These are phyloP conservation scores for Trilocha varians DNA, from an alignment of 2,888 invertebrate genomes.

Conservation along the genomic window DNA sequence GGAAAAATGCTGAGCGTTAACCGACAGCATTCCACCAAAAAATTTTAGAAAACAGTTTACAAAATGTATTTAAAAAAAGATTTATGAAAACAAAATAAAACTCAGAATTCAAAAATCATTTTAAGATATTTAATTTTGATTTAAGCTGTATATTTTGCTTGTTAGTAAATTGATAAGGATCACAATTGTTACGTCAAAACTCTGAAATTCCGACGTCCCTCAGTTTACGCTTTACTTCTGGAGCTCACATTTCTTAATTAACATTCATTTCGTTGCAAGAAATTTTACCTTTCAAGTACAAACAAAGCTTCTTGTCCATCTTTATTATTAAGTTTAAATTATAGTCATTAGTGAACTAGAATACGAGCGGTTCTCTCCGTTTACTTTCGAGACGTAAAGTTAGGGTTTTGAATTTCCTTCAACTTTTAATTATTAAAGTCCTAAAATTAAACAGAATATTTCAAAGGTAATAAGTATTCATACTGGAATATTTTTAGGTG, in stretches of 20 bases:
- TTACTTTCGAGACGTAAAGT: constrained; percentile 40
- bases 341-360: constrained; percentile 60
- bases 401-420: constrained; percentile 39
- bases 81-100: too few species aligned
- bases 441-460: constrained; percentile 12
- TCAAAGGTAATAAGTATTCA: neutral
- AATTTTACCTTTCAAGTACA: constrained; percentile 57
- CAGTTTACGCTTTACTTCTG: constrained; percentile 25
- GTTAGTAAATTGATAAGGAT: constrained; percentile 5
- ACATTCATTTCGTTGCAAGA: constrained; percentile 49
- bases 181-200: constrained; percentile 29
- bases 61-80: too few species aligned
- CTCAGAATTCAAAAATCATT: neutral
- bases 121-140: neutral
- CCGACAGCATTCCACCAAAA: too few species aligned
- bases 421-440: constrained; percentile 31
- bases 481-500: too few species aligned
- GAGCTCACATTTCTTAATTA: constrained; percentile 59
- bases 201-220: constrained; percentile 17
- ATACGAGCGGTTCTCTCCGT: constrained; percentile 49
- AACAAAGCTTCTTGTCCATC: constrained; percentile 62
- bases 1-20: too few species aligned
- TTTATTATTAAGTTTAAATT: constrained; percentile 67
- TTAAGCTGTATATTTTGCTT: neutral
- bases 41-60: too few species aligned